These are phyloP conservation scores for Euproctis similis DNA, from an alignment of 2,888 invertebrate species.

Conservation along the genomic window DNA sequence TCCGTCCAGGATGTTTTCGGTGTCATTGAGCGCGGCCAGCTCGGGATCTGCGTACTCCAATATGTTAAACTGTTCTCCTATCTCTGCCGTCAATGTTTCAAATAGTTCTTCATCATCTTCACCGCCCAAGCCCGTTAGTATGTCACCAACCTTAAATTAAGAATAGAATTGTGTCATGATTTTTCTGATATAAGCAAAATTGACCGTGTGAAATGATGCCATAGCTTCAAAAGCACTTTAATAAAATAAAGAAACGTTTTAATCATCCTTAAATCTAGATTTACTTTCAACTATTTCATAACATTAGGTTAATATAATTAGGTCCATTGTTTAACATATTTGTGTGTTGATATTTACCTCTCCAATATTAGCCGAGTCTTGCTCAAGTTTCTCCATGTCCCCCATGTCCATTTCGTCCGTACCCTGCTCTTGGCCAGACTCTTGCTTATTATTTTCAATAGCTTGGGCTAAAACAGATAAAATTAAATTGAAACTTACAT, in stretches of 20 bases:
- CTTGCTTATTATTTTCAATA: slow-evolving; percentile 49
- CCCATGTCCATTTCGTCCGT: slow-evolving; percentile 69
- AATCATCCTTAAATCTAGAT: too few relatives aligned
- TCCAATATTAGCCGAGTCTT: slow-evolving; percentile 66
- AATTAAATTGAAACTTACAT: too few relatives aligned
- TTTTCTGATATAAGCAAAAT: neutral
- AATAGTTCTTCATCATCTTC: slow-evolving; percentile 92
- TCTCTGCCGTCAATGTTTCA: slow-evolving; percentile 82
- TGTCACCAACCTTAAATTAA: slow-evolving; percentile 79
- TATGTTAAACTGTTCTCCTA: slow-evolving; percentile 96
- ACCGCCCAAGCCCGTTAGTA: slow-evolving; percentile 87
- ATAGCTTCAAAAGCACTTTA: too few relatives aligned
- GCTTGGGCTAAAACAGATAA: slow-evolving; percentile 23
- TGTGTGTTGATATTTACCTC: too few relatives aligned
- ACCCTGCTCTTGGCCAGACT: slow-evolving; percentile 48
- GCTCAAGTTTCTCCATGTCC: slow-evolving; percentile 71
- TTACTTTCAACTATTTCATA: too few relatives aligned
- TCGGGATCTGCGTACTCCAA: slow-evolving; percentile 97
- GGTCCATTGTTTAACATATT: too few relatives aligned
- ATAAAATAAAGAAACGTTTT: too few relatives aligned
- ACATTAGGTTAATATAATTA: too few relatives aligned
- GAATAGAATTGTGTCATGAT: too few relatives aligned
- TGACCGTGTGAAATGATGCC: too few relatives aligned
- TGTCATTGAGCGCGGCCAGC: slow-evolving; percentile 85
- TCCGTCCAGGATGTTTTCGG: slow-evolving; percentile 90